phyloP scores from a whole-genome alignment of 2,888 invertebrate genomes.

The Acrocyrtus sp. region DNA sequence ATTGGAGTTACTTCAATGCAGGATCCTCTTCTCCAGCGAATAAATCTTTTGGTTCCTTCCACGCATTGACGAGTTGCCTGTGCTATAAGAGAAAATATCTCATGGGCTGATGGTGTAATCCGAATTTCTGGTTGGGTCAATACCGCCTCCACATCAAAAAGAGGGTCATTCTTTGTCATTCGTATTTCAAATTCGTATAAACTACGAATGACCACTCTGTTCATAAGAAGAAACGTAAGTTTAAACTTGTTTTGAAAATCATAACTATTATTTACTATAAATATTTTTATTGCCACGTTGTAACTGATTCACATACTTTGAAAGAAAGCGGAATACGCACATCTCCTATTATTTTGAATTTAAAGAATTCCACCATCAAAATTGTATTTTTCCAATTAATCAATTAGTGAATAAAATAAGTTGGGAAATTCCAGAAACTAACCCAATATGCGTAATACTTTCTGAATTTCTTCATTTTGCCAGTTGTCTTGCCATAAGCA shows the following conservation, averaged over 20 bases:
- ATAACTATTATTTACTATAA: too few species aligned
- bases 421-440: too few species aligned
- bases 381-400: too few species aligned
- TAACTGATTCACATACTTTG: constrained; percentile 71
- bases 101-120: constrained; percentile 78
- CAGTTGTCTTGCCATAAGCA: constrained; percentile 82
- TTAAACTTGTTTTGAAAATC: too few species aligned
- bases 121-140: constrained; percentile 80
- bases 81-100: constrained; percentile 81
- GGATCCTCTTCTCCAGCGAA: constrained; percentile 87
- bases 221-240: constrained; percentile 16
- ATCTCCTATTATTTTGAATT: too few species aligned
- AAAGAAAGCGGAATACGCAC: constrained; percentile 77
- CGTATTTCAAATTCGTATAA: constrained; percentile 75
- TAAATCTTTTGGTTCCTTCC: constrained; percentile 78
- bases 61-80: constrained; percentile 81
- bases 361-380: too few species aligned
- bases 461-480: constrained; percentile 77
- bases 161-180: constrained; percentile 70
- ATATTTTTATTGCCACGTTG: not conserved
- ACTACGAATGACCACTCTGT: constrained; percentile 76
- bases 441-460: constrained; percentile 84
- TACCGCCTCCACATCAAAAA: constrained; percentile 84
- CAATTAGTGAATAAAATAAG: too few species aligned
- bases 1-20: constrained; percentile 79